Evolutionary conservation across 1,140 invertebrate genomes (phyloP), one percentile per base, ranked within the genome.

Genomic region (Saccostrea glomerata): DNA sequence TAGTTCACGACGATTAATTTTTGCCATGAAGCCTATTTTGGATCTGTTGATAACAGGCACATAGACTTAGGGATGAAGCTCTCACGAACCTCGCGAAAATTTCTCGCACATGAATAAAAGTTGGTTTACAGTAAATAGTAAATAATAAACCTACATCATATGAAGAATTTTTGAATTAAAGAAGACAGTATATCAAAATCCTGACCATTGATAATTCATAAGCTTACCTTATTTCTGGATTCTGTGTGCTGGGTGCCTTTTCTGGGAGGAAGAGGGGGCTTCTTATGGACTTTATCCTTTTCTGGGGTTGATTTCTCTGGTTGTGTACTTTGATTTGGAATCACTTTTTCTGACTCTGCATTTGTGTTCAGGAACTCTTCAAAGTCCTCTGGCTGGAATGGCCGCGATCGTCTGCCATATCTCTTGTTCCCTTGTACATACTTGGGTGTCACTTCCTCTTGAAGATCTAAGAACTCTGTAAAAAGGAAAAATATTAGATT

Each of bases 391-490:
- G 66, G 55, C 60, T 55, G 63, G 11, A 88, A 56, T 23, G 87
- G 87, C 25, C 84, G 84, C 13, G 87, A 88, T 17, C 63, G 84
- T 66, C 87, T 85, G 36, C 87, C 87, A 66, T 88, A 88, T 66
- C 77, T 88, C 87, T 88, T 88, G 20, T 85, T 86, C 36, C 87
- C 82, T 54, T 54, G 23, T 7, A 84, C 40, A 55, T 54, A 84
- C 11, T 84, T 84, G n/a, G 82, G 82, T n/a, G 82, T 73, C 0
- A 88, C 23, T 40, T 85, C 87, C 63, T 84, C 40, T 15, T 63
- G 47, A 15, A n/a, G 15, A 25, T 77, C 70, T 66, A 36, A 40
- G 12, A 12, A 66, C 23, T 30, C 84, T 60, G 36, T 66, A 40
- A 70, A 30, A 40, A 36, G 2, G 47, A 47, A 47, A 47, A 47